Base-by-base conservation (phyloP, 2,888 invertebrate species). In the Colletes collaris region DNA sequence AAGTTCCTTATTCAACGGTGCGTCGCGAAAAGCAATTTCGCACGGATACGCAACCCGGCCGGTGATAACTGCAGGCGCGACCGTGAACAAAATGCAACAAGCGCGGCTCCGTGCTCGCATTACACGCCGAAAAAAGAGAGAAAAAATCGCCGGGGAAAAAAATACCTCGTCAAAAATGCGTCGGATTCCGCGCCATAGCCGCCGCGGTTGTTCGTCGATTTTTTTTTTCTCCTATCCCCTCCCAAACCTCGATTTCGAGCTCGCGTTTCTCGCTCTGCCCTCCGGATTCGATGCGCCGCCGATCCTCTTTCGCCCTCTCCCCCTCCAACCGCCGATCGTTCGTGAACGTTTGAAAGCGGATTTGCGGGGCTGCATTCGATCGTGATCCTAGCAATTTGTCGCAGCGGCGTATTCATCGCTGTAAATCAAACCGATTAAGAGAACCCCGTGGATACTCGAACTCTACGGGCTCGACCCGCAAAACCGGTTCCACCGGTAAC, bases 381-480 rank as follows among this genome's bases (percentile, higher is more conserved):
- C 80, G 76, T 76, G 78, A 87, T 81, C 83, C 87, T 58, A 83
- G 87, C 84, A 86, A 87, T 87, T 87, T 87, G 87, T 87, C 79
- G 84, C 82, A 52, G 76, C 63, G 73, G 62, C 73, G 81, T 74
- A 79, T 82, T 85, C 77, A 73, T 82, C 86, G 79, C 53, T 63
- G 78, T 81, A 81, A 85, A 87, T 87, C 84, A 81, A 86, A 81
- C 78, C 83, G 87, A 87, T 87, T 87, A 87, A 87, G 77, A 77
- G 81, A 27, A 59, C 64, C 77, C 6, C 68, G 44, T 64, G 65
- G 75, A 68, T 71, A 67, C 64, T 59, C 63, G 59, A 76, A 62
- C 19, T 27, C 40, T 10, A 8, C 49, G 56, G 55, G 50, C 58
- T 53, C 70, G 72, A 74, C 53, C 68, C 35, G 63, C 67, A 76